Evolutionary conservation across 2,113 vertebrate species (phyloP).

Genomic region (Esox niger): DNA sequence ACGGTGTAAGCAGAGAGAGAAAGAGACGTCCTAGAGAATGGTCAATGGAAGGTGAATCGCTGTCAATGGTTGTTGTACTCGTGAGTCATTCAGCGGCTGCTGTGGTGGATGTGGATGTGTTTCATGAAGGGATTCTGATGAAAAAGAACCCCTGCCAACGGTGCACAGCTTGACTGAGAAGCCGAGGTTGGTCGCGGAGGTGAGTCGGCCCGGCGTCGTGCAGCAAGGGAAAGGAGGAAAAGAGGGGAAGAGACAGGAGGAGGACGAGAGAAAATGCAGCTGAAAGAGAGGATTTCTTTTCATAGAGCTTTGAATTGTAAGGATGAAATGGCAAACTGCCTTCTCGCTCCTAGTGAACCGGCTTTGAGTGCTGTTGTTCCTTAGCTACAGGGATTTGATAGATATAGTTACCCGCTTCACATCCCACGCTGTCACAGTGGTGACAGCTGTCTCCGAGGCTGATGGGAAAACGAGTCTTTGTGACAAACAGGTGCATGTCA

Average conservation of each 20-base stretch:
- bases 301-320: slow-evolving; percentile 17
- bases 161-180: background rate
- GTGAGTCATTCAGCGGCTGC: slow-evolving; percentile 48
- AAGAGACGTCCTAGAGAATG: slow-evolving; percentile 38
- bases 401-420: slow-evolving; percentile 8
- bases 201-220: background rate
- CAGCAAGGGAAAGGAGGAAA: slow-evolving; percentile 1
- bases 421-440: slow-evolving; percentile 17
- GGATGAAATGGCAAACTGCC: background rate
- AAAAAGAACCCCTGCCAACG: background rate
- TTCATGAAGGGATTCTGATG: slow-evolving; percentile 52
- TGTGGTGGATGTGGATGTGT: slow-evolving; percentile 21
- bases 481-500: background rate
- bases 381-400: too few relatives aligned
- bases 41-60: slow-evolving; percentile 46
- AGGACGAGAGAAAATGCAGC: background rate
- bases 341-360: background rate
- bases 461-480: slow-evolving; percentile 31
- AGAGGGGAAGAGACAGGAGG: slow-evolving; percentile 3
- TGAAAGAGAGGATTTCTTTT: slow-evolving; percentile 11
- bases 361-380: too few relatives aligned
- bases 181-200: slow-evolving; percentile 9
- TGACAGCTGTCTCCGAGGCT: slow-evolving; percentile 54
- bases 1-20: slow-evolving; percentile 30
- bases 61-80: slow-evolving; percentile 28